Conservation (phyloP, 2,113 vertebrate genomes). For the Plectropomus leopardus region DNA sequence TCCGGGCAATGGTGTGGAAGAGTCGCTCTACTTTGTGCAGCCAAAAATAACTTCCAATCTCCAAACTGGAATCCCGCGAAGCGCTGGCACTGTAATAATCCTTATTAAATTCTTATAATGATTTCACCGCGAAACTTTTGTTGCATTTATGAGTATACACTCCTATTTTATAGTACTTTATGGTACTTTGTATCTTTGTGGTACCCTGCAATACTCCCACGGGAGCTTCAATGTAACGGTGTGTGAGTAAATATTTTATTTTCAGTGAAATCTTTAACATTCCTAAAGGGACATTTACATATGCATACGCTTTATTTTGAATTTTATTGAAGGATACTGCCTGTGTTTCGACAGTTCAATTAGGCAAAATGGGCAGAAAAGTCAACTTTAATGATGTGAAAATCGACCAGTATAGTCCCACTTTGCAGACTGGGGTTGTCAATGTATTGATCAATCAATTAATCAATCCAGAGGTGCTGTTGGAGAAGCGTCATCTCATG, state of each 20-base stretch:
- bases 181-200: background rate
- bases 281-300: background rate
- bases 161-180: conserved; percentile 10
- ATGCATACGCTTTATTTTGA: background rate
- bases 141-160: background rate
- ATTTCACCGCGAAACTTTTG: background rate
- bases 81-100: conserved; percentile 22
- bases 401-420: conserved; percentile 9
- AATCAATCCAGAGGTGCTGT: conserved; percentile 16
- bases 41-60: conserved; percentile 76
- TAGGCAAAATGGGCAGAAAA: background rate
- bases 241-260: background rate
- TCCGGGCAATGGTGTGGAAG: conserved; percentile 66
- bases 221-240: background rate
- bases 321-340: background rate
- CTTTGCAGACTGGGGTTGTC: conserved; percentile 4
- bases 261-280: background rate
- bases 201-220: background rate
- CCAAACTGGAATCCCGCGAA: conserved; percentile 53
- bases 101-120: conserved; percentile 17
- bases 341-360: background rate
- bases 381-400: background rate
- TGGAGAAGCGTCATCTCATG: background rate
- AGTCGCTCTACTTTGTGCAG: conserved; percentile 69
- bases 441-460: conserved; percentile 10